phyloP scores from a whole-genome alignment of 2,888 invertebrate species.

The Drosophila birchii region DNA sequence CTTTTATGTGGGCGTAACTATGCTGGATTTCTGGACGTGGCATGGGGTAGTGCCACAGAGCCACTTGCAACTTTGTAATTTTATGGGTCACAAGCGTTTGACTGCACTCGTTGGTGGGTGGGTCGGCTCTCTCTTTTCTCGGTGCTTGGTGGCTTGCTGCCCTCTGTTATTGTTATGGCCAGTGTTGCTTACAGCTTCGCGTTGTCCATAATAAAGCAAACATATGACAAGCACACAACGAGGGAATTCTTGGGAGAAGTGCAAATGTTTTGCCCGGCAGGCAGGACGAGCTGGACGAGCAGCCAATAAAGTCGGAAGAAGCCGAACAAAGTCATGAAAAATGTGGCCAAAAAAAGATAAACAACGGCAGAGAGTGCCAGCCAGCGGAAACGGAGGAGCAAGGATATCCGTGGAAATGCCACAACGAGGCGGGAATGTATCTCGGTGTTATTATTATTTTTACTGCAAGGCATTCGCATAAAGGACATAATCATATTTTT shows the following conservation, averaged over 20 bases:
- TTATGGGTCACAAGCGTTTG: slow-evolving; percentile 73
- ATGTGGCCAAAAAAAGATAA: slow-evolving; percentile 65
- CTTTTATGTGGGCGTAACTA: slow-evolving; percentile 30
- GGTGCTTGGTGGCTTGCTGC: slow-evolving; percentile 46
- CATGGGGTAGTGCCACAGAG: slow-evolving; percentile 15
- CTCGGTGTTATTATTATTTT: slow-evolving; percentile 77
- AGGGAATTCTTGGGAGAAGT: slow-evolving; percentile 36
- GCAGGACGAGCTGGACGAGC: slow-evolving; percentile 49
- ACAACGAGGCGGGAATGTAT: slow-evolving; percentile 57
- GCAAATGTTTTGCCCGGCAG: slow-evolving; percentile 49
- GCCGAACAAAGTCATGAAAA: slow-evolving; percentile 76
- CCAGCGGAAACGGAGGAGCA: slow-evolving; percentile 9
- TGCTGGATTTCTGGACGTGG: slow-evolving; percentile 28
- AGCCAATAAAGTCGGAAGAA: slow-evolving; percentile 70
- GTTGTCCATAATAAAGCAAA: slow-evolving; percentile 75
- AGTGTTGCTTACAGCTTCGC: slow-evolving; percentile 61
- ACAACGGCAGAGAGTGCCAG: slow-evolving; percentile 23
- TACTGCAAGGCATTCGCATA: slow-evolving; percentile 80
- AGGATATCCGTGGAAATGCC: slow-evolving; percentile 42
- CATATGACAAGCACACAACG: slow-evolving; percentile 61
- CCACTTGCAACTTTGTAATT: slow-evolving; percentile 68
- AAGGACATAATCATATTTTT: slow-evolving; percentile 80
- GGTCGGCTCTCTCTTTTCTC: slow-evolving; percentile 18
- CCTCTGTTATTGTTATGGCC: slow-evolving; percentile 66
- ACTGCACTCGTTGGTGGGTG: slow-evolving; percentile 50